These are phyloP conservation scores for Novumbra hubbsi DNA, from an alignment of 2,797 vertebrate genomes.

Conservation along the genomic window DNA sequence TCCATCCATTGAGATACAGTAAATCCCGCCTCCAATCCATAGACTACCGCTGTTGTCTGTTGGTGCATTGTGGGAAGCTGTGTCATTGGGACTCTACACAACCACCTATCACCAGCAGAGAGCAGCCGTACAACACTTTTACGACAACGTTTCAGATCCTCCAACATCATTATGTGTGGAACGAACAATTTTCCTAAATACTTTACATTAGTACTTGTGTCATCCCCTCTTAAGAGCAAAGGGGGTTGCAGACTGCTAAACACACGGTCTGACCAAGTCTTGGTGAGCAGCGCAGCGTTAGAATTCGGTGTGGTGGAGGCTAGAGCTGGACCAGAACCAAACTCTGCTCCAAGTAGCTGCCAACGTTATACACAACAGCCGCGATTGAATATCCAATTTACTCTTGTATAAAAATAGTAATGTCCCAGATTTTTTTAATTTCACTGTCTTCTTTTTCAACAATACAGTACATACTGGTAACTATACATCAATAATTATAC, in stretches of 20 bases:
- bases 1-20: background rate
- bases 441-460: background rate
- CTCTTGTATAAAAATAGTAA: background rate
- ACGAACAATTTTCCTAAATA: background rate
- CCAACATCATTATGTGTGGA: background rate
- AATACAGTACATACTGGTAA: background rate
- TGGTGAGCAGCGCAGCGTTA: background rate
- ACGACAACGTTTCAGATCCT: background rate
- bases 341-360: background rate
- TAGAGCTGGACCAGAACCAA: background rate
- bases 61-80: conserved; percentile 56
- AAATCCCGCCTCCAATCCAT: conserved; percentile 51
- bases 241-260: background rate
- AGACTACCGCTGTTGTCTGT: conserved; percentile 38
- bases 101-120: background rate
- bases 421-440: background rate
- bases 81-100: conserved; percentile 33
- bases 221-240: background rate
- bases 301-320: background rate
- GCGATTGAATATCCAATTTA: background rate
- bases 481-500: background rate
- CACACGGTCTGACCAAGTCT: background rate
- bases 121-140: background rate
- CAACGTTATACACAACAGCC: background rate
- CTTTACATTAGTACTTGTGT: background rate